These are phyloP conservation scores for Brachyptera putata DNA, from an alignment of 2,888 invertebrate species.

Conservation along the genomic window DNA sequence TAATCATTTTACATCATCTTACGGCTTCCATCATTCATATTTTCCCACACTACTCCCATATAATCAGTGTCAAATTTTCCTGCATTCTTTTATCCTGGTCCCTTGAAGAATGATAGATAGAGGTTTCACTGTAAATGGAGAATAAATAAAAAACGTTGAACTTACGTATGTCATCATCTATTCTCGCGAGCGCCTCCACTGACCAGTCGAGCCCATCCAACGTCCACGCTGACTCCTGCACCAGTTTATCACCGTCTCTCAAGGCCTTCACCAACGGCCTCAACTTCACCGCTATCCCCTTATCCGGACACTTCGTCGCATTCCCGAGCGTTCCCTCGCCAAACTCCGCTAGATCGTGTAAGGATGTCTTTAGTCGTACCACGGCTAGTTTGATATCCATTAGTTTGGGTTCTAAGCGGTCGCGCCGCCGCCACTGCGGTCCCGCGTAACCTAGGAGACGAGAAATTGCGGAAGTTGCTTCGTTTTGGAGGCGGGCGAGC, in stretches of 20 bases:
- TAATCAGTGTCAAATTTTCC: too few relatives aligned
- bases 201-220: slow-evolving; percentile 78
- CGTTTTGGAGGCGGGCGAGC: slow-evolving; percentile 68
- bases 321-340: slow-evolving; percentile 85
- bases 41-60: too few relatives aligned
- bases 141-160: too few relatives aligned
- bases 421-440: slow-evolving; percentile 76
- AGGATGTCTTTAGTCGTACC: slow-evolving; percentile 68
- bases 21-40: too few relatives aligned
- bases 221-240: slow-evolving; percentile 70
- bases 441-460: slow-evolving; percentile 66
- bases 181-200: slow-evolving; percentile 57
- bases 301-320: slow-evolving; percentile 76
- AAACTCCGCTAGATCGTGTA: slow-evolving; percentile 85
- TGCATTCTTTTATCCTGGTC: too few relatives aligned
- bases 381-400: slow-evolving; percentile 74
- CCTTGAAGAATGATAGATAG: too few relatives aligned
- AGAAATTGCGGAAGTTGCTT: slow-evolving; percentile 78
- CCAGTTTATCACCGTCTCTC: slow-evolving; percentile 72
- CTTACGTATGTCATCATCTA: too few relatives aligned
- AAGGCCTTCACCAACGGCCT: slow-evolving; percentile 75
- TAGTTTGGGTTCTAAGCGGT: slow-evolving; percentile 70
- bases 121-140: too few relatives aligned
- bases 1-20: too few relatives aligned
- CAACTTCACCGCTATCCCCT: slow-evolving; percentile 68